These are phyloP conservation scores for Oithona nana DNA, from an alignment of 2,888 invertebrate genomes.

Conservation along the genomic window DNA sequence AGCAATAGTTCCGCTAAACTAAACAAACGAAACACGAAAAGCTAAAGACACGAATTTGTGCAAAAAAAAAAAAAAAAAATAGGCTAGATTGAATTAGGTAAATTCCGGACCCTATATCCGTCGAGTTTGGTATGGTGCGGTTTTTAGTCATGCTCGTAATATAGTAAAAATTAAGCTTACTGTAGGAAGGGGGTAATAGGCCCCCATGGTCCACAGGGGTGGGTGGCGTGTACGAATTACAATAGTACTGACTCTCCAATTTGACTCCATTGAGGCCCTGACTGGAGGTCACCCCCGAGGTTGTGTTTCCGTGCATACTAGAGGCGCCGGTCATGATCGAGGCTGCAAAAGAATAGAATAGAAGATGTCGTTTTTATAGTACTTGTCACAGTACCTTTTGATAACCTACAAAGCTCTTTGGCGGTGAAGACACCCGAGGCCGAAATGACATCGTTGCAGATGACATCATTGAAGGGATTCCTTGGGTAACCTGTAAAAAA, in stretches of 20 bases:
- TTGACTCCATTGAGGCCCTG: not conserved
- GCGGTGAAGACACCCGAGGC: conserved; percentile 99
- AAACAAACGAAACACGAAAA: too few relatives aligned
- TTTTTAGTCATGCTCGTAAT: too few relatives aligned
- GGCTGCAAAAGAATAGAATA: not conserved
- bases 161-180: too few relatives aligned
- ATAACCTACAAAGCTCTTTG: conserved; percentile 95
- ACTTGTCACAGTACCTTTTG: conserved; percentile 54
- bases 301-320: not conserved
- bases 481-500: conserved; percentile 40
- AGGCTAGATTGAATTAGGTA: too few relatives aligned
- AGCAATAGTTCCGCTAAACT: too few relatives aligned
- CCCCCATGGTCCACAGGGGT: conserved; percentile 12
- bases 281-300: not conserved
- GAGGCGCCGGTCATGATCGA: conserved; percentile 2
- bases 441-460: conserved; percentile 97
- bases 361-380: not conserved
- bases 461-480: conserved; percentile 94
- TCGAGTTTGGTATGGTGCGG: too few relatives aligned
- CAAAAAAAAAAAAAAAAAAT: too few relatives aligned
- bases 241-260: conserved; percentile 3
- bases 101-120: too few relatives aligned
- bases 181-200: conserved; percentile 6
- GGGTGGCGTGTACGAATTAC: conserved; percentile 17
- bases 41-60: too few relatives aligned